phyloP scores from a whole-genome alignment of 2,888 invertebrate species.

The Epinotia nisella region DNA sequence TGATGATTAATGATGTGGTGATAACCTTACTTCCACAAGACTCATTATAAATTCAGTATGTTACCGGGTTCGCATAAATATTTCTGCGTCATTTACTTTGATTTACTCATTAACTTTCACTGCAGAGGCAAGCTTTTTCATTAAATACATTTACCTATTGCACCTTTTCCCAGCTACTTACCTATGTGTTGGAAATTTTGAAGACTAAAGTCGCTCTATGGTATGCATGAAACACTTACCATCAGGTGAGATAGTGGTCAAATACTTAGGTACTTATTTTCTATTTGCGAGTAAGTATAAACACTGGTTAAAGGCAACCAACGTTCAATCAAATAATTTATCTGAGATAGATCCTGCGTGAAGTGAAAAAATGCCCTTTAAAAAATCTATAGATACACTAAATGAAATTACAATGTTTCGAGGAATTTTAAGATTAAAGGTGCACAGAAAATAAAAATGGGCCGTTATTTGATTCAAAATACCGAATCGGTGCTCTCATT shows the following conservation, averaged over 20 bases:
- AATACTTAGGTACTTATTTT: no score
- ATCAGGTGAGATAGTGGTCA: no score
- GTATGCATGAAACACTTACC: no score
- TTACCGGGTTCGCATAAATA: not conserved
- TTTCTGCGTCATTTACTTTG: not conserved
- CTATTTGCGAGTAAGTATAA: no score
- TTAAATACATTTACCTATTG: no score
- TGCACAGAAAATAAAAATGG: not conserved
- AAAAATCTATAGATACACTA: not conserved
- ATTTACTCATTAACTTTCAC: not conserved
- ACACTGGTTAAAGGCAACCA: no score
- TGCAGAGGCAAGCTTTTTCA: no score
- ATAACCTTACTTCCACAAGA: not conserved
- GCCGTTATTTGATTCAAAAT: not conserved
- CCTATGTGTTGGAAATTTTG: no score
- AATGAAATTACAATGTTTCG: not conserved
- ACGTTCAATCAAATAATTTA: no score
- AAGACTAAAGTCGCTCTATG: no score
- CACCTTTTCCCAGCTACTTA: no score
- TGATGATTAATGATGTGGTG: constrained; percentile 39
- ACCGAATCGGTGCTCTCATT: not conserved
- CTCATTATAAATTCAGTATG: constrained; percentile 5
- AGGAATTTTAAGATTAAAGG: not conserved
- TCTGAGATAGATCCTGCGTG: no score
- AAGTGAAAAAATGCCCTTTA: not conserved